Percentiles rank a stretch among this genome's conserved stretches.
Conservation (phyloP, 1,140 invertebrate genomes). For the Drosophila fuyamai region DNA sequence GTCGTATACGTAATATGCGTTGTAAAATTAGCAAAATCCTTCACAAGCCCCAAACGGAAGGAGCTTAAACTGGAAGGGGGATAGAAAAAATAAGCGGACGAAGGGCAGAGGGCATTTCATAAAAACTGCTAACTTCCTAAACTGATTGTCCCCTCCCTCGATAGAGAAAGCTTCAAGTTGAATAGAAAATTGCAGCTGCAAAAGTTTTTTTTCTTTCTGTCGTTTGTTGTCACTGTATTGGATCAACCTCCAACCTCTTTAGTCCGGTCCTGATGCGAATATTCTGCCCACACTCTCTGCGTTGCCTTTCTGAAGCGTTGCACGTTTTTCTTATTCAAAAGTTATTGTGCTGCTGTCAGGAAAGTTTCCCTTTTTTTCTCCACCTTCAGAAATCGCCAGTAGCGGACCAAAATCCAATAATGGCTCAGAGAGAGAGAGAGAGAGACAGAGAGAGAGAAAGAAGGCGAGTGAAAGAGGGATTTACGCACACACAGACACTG, state of each 20-base stretch:
- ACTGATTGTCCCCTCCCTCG: slow-evolving; percentile 20
- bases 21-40: slow-evolving; percentile 50
- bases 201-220: slow-evolving; percentile 15
- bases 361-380: slow-evolving; percentile 40
- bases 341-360: slow-evolving; percentile 75
- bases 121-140: slow-evolving; percentile 41
- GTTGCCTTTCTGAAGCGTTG: slow-evolving; percentile 32
- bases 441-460: slow-evolving; percentile 13
- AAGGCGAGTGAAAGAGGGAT: slow-evolving; percentile 22
- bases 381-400: slow-evolving; percentile 58
- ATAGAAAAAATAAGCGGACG: not conserved
- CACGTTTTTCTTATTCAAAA: slow-evolving; percentile 71
- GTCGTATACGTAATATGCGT: slow-evolving; percentile 56
- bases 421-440: slow-evolving; percentile 27
- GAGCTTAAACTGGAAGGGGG: not conserved
- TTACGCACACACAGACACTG: slow-evolving; percentile 62
- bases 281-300: slow-evolving; percentile 29
- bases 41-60: slow-evolving; percentile 14
- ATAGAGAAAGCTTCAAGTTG: slow-evolving; percentile 45
- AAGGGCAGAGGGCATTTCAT: slow-evolving; percentile 23
- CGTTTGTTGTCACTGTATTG: slow-evolving; percentile 39
- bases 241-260: slow-evolving; percentile 31
- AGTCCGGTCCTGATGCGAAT: slow-evolving; percentile 13
- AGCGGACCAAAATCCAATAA: slow-evolving; percentile 71
- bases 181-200: slow-evolving; percentile 65